Evolutionary conservation across 1,140 invertebrate species (phyloP), one percentile per base, ranked within the genome.

Genomic region (Macrostomum lignano): DNA sequence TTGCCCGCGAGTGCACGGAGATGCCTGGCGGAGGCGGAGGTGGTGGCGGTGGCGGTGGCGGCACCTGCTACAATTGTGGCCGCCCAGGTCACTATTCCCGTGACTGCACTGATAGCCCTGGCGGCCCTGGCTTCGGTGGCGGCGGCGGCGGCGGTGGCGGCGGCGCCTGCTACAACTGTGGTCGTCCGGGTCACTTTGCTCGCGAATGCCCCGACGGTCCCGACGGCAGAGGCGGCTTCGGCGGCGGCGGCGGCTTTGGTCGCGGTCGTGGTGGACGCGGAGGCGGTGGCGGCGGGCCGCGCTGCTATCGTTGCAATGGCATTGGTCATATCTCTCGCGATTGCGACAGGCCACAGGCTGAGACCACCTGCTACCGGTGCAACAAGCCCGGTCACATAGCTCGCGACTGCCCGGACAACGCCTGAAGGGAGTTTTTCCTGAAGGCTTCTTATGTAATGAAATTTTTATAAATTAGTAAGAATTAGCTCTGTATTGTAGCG

Each of bases 251-350:
- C n/a, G n/a, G n/a, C n/a, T n/a, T n/a, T n/a, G n/a, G n/a, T n/a
- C n/a, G n/a, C n/a, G n/a, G n/a, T n/a, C n/a, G n/a, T n/a, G n/a
- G n/a, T n/a, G n/a, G n/a, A n/a, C n/a, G n/a, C n/a, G n/a, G n/a
- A n/a, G 37, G 33, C 14, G 17, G 37, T 15, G 19, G 19, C 19
- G 56, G 54, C 38, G 55, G 48, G 40, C 49, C 48, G 19, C 43
- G 46, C 19, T 86, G 79, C 62, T 84, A 75, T 68, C 84, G 81
- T 61, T 91, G 79, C 61, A 84, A 84, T 60, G 67, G 74, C 55
- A 70, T 71, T 48, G 79, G 78, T 25, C 77, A 84, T 58, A 81
- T 81, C 53, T 77, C 77, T 42, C 68, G 77, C 40, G 74, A 81
- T 44, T 84, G 77, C 64, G 39, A 41, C 22, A 46, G 45, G 39